Base-by-base conservation (phyloP, 2,113 vertebrate genomes). In the Lynx canadensis region DNA sequence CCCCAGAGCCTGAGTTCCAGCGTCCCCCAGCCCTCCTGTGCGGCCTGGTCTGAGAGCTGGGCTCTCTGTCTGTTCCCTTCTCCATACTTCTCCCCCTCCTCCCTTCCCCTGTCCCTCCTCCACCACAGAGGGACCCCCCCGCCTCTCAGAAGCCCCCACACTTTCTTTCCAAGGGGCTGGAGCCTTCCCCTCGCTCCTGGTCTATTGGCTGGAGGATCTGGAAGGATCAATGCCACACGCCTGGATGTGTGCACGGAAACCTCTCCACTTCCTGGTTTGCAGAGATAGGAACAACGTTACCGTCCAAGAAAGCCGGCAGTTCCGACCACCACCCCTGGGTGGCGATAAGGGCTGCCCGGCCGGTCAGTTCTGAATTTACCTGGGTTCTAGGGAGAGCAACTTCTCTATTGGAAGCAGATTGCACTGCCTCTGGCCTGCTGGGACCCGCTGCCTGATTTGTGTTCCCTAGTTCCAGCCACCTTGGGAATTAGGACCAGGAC, bases 11-110 rank as follows among this genome's bases (percentile, higher is more conserved):
- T 23, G 13, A 27, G 6, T 25, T 23, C 25, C 5, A 1, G 25
- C 0, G 4, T 21, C 31, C 29, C 1, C 1, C 87, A 3, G 3
- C 4, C 76, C 38, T 80, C 41, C 45, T 15, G 41, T 25, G 71
- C 68, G 4, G n/a, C n/a, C 18, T 78, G 66, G 81, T 5, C 41
- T 2, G 23, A 65, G 63, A 73, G 45, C 36, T 2, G 25, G 41
- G 36, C 29, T 2, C 60, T 23, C 29, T 50, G 57, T 41, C 71
- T 21, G 2, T 89, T 85, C n/a, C 45, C 23, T 55, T 10, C 85
- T 74, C 60, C 33, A 29, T 31, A 21, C 25, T 12, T 57, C n/a
- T 15, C 33, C 33, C 65, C 16, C 1, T 12, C 12, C 29, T 63
- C 29, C 66, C 18, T n/a, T 29, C 38, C 7, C 16, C 16, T 0